Percentiles rank a stretch among this genome's conserved stretches.
These are phyloP conservation scores for Talpa occidentalis DNA, from an alignment of 2,113 vertebrate species.

Conservation along the genomic window DNA sequence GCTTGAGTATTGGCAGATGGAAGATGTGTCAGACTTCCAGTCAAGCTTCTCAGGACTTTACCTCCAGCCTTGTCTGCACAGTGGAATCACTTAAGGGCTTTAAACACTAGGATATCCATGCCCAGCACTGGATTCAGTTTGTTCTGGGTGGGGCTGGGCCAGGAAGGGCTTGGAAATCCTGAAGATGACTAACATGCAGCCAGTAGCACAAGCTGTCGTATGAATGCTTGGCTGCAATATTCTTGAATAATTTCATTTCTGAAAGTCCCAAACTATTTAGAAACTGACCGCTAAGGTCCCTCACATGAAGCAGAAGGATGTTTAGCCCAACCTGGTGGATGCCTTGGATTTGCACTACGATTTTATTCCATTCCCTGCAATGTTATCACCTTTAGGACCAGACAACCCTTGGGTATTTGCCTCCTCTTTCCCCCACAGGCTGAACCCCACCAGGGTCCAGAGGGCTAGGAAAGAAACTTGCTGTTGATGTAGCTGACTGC, in stretches of 20 bases:
- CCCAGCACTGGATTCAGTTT: background rate
- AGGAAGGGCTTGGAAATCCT: background rate
- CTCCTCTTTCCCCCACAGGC: background rate
- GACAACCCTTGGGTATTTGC: background rate
- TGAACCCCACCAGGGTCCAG: background rate
- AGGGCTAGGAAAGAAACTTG: background rate
- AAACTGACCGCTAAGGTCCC: background rate
- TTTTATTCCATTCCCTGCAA: background rate
- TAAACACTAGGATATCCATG: background rate
- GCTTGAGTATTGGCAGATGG: background rate
- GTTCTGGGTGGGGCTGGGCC: background rate
- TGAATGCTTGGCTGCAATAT: background rate
- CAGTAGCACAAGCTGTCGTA: background rate
- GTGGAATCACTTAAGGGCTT: background rate
- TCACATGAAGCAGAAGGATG: background rate
- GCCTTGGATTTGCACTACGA: background rate
- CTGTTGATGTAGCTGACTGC: background rate
- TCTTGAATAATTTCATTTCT: background rate
- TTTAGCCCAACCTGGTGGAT: rapidly evolving
- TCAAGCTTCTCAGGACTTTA: rapidly evolving
- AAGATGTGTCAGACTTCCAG: background rate
- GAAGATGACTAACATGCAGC: background rate
- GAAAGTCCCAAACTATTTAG: background rate
- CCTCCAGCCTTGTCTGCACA: background rate
- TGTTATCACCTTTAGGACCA: background rate